These are phyloP conservation scores for Andrena minutula DNA, from an alignment of 2,888 invertebrate species.

Conservation along the genomic window DNA sequence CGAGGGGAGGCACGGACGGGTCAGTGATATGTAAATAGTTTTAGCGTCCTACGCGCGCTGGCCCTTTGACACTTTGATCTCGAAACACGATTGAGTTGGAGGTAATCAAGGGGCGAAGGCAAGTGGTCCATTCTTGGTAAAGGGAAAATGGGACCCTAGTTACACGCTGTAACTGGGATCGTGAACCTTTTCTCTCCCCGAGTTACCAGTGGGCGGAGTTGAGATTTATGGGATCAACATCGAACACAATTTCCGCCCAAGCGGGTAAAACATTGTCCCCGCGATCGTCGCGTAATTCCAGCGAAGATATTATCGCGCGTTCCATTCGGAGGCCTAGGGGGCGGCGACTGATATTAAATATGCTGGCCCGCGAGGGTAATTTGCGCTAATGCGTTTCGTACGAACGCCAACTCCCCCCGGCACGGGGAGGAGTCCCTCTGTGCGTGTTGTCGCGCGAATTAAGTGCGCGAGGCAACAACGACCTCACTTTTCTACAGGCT, in stretches of 20 bases:
- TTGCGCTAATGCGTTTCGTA: conserved; percentile 25
- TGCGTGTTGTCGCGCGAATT: conserved; percentile 6
- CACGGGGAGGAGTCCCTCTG: neutral
- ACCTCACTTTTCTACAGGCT: too few species aligned
- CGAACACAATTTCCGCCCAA: neutral
- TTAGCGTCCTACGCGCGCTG: neutral
- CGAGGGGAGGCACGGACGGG: neutral
- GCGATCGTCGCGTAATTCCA: conserved; percentile 26
- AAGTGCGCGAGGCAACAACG: neutral
- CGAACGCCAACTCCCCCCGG: neutral
- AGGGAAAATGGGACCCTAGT: too few species aligned
- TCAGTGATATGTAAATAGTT: conserved; percentile 1
- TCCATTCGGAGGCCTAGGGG: neutral
- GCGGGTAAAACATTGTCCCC: neutral
- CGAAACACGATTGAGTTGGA: too few species aligned
- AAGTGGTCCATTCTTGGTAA: too few species aligned
- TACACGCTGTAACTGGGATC: too few species aligned
- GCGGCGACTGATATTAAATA: conserved; percentile 29
- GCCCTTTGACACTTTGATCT: too few species aligned
- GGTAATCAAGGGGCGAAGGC: too few species aligned
- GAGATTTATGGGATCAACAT: neutral
- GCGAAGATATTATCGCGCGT: conserved; percentile 21
- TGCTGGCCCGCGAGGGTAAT: conserved; percentile 14
- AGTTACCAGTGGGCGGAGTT: neutral
- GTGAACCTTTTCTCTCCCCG: neutral